Percentiles rank a stretch among this genome's conserved stretches.
Conservation (phyloP, 2,113 vertebrate species). For the Numenius arquata region DNA sequence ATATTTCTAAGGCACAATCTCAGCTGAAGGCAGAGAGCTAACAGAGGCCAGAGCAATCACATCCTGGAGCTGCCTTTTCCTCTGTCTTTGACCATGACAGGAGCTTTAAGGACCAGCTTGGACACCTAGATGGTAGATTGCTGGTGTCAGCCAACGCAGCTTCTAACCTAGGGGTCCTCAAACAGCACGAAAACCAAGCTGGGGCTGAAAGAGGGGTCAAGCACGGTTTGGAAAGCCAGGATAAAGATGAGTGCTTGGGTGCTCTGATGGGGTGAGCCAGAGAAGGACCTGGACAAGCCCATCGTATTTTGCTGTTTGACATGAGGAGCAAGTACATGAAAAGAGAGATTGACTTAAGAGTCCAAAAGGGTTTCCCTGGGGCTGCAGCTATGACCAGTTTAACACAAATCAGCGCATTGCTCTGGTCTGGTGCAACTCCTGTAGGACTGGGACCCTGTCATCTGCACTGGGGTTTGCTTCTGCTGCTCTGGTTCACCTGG, state of each 20-base stretch:
- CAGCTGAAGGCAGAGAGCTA: background rate
- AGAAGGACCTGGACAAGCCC: background rate
- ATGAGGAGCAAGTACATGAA: rapidly evolving
- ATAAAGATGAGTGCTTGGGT: background rate
- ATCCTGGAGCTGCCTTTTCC: background rate
- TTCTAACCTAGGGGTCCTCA: background rate
- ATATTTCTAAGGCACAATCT: background rate
- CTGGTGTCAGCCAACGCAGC: background rate
- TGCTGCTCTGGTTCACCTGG: background rate
- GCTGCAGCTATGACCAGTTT: background rate
- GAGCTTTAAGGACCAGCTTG: background rate
- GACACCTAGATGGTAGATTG: rapidly evolving
- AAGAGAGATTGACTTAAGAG: background rate
- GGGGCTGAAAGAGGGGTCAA: background rate
- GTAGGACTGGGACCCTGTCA: background rate
- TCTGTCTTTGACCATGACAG: background rate
- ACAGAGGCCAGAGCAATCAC: background rate
- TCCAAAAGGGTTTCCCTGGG: background rate
- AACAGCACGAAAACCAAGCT: background rate
- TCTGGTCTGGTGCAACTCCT: background rate
- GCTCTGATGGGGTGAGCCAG: no score
- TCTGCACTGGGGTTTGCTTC: background rate
- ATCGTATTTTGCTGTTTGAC: background rate
- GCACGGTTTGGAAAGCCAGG: background rate
- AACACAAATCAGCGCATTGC: rapidly evolving